phyloP scores from a whole-genome alignment of 2,113 vertebrate species.

The Macroglossus sobrinus region DNA sequence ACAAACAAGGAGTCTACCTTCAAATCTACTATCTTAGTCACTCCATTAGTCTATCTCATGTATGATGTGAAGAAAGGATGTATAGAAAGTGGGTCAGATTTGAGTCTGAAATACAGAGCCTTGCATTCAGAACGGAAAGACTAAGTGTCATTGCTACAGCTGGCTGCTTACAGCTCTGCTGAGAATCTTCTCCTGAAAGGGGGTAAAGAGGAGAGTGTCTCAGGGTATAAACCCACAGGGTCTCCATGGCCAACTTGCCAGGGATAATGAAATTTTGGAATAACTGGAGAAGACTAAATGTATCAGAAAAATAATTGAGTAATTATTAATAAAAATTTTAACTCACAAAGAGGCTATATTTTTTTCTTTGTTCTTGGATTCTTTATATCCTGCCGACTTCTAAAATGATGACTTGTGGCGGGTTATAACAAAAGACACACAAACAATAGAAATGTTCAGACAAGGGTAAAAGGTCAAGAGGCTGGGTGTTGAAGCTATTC shows the following conservation, averaged over 20 bases:
- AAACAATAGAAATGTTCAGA: constrained; percentile 67
- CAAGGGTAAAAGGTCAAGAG: constrained; percentile 72
- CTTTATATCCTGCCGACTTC: constrained; percentile 54
- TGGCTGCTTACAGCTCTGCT: not conserved
- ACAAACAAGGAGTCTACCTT: not conserved
- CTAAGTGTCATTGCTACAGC: not conserved
- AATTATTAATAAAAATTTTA: constrained; percentile 19
- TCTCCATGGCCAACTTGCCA: not conserved
- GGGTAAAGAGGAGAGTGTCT: not conserved
- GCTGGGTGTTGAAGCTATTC: constrained; percentile 49
- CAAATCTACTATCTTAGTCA: not conserved
- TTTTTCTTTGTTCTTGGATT: constrained; percentile 64
- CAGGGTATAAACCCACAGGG: not conserved
- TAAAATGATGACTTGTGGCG: constrained; percentile 51
- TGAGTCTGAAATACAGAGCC: not conserved
- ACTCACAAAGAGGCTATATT: constrained; percentile 2
- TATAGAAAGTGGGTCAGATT: not conserved
- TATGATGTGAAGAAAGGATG: not conserved
- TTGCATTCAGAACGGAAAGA: not conserved
- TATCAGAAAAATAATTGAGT: constrained; percentile 26
- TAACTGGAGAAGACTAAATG: not conserved
- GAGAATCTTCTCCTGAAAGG: not conserved
- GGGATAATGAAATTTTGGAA: not conserved
- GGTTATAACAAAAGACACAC: constrained; percentile 68
- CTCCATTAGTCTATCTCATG: not conserved